A percentile compares a stretch with the other conserved stretches of the same genome.
These are phyloP conservation scores for Oceanodroma leucorhoa DNA, from an alignment of 2,797 vertebrate genomes.

Conservation along the genomic window DNA sequence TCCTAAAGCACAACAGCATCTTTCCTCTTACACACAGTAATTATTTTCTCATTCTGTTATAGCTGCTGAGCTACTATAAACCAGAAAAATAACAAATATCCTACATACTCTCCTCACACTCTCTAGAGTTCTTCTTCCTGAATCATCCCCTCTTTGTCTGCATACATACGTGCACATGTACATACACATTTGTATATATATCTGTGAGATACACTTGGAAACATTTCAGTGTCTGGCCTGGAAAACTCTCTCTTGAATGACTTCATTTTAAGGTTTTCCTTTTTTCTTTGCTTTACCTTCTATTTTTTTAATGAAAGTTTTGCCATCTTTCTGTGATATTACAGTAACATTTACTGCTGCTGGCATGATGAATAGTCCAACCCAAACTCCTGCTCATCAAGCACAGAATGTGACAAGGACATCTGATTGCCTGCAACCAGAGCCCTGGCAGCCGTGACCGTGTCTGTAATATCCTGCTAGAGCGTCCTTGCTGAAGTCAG, in stretches of 20 bases:
- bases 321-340: neutral
- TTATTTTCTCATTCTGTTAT: neutral
- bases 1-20: neutral
- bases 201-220: neutral
- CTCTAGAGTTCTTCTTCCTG: neutral
- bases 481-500: neutral
- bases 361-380: neutral
- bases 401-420: slow-evolving; percentile 5
- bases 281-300: neutral
- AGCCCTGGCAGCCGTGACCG: neutral
- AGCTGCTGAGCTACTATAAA: neutral
- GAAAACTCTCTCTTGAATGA: neutral
- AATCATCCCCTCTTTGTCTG: neutral
- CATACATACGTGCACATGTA: neutral
- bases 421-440: neutral
- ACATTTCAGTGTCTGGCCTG: neutral
- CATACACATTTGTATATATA: neutral
- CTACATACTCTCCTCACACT: neutral
- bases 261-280: neutral
- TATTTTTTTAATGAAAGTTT: neutral
- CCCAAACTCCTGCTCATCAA: neutral
- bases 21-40: neutral
- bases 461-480: neutral
- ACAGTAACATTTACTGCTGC: neutral
- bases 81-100: neutral